Percentiles rank a stretch among this genome's conserved stretches.
Conservation (phyloP, 2,888 invertebrate genomes). For the Hydropsyche betteni region DNA sequence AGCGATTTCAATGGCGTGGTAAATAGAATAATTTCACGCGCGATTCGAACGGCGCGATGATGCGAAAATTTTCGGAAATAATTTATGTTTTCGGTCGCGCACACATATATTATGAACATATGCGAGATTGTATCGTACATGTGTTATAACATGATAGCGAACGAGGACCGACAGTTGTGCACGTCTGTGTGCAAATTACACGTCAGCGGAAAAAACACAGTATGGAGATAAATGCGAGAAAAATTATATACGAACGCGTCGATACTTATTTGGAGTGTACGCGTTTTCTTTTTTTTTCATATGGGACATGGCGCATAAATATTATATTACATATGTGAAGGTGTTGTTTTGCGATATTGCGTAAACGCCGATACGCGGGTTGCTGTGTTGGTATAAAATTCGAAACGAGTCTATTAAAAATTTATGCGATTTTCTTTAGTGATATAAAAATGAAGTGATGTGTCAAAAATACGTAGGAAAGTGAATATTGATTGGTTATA, state of each 20-base stretch:
- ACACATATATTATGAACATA: background rate
- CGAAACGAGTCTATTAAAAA: too few relatives aligned
- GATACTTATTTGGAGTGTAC: background rate
- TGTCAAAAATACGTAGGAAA: too few relatives aligned
- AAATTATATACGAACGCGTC: conserved; percentile 17
- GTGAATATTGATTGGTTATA: too few relatives aligned
- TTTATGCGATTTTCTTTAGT: too few relatives aligned
- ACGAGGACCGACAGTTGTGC: background rate
- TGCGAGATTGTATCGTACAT: too few relatives aligned
- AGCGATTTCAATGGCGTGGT: background rate
- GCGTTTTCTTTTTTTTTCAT: too few relatives aligned
- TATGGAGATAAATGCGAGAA: conserved; percentile 24
- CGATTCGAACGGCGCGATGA: background rate
- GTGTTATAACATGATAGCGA: background rate
- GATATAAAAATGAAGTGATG: too few relatives aligned
- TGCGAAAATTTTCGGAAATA: conserved; percentile 9
- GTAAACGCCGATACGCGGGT: too few relatives aligned
- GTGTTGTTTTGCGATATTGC: too few relatives aligned
- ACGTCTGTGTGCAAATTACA: background rate
- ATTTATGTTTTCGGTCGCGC: background rate
- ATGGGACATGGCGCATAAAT: too few relatives aligned
- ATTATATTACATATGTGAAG: too few relatives aligned
- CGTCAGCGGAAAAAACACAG: conserved; percentile 6
- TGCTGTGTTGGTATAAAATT: too few relatives aligned
- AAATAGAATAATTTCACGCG: conserved; percentile 14